Evolutionary conservation across 2,888 invertebrate genomes (phyloP), one percentile per base, ranked within the genome.

Genomic region (Amphipoea oculea): DNA sequence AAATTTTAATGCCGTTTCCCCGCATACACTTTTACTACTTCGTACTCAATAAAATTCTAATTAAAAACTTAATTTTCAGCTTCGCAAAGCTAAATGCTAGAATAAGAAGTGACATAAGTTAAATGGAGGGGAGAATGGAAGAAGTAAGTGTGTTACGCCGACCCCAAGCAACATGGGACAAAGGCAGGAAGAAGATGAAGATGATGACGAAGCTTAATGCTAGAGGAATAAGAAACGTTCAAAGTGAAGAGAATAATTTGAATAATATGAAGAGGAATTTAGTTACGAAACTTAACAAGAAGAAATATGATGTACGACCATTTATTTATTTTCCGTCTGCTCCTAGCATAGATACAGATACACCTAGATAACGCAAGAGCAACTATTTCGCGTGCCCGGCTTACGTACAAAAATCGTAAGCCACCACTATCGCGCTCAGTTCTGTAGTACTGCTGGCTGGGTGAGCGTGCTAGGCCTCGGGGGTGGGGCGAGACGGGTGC

Each of bases 291-390:
- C 54, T 76, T 23, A 69, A 74, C 60, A 66, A 79, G 69, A 82
- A 85, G 74, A 88, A 88, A 76, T 80, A 80, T 73, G 89, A 91
- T 62, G 91, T 91, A 76, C 90, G 91, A 42, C 54, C 1, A 29
- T 83, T 51, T 45, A 73, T n/a, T 42, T 17, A 57, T 77, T 57
- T 45, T 45, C 45, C 11, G 2, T 11, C 45, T 45, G 2, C 11
- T 11, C 11, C 11, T 45, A 45, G 45, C 45, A 45, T 11, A 45
- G 45, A 11, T 11, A 45, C 9, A 45, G 42, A 9, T 45, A 45
- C 42, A 45, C 45, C 45, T 45, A 45, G 45, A 45, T 45, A 45
- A 45, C 11, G 45, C 45, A 45, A 45, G 45, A 45, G 45, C 45
- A 45, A 45, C 11, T 45, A 45, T 11, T 45, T 45, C 45, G 11